phyloP scores from a whole-genome alignment of 1,140 invertebrate species.

The Luehdorfia chinensis region DNA sequence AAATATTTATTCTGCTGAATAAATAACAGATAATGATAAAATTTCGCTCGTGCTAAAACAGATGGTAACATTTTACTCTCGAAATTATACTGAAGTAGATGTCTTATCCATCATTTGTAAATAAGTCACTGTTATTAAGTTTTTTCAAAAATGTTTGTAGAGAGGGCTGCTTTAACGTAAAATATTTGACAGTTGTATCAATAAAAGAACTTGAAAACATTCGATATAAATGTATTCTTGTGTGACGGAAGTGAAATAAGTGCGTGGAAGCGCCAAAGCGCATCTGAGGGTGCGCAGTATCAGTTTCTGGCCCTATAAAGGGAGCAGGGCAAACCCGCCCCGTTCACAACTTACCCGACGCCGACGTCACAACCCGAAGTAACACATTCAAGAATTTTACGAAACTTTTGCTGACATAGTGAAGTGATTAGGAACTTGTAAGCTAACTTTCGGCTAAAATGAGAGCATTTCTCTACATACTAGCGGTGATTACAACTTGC shows the following conservation, averaged over 20 bases:
- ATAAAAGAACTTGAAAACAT: too few relatives aligned
- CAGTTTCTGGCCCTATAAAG: constrained; percentile 52
- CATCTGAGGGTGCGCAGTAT: constrained; percentile 60
- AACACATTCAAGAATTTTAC: constrained; percentile 6
- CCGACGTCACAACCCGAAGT: constrained; percentile 32
- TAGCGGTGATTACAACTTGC: constrained; percentile 37
- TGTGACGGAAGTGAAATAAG: too few relatives aligned
- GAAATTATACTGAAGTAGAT: too few relatives aligned
- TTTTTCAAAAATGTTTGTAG: too few relatives aligned
- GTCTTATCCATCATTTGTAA: too few relatives aligned
- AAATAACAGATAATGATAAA: constrained; percentile 44
- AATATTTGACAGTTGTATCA: too few relatives aligned
- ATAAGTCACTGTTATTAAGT: too few relatives aligned
- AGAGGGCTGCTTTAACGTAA: too few relatives aligned
- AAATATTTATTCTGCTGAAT: constrained; percentile 27
- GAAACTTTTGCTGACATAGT: constrained; percentile 24
- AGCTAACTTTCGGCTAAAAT: constrained; percentile 31
- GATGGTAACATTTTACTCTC: constrained; percentile 43
- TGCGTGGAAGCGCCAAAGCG: constrained; percentile 33
- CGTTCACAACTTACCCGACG: constrained; percentile 57
- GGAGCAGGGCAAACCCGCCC: constrained; percentile 39
- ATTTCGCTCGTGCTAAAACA: constrained; percentile 44
- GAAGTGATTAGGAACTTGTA: constrained; percentile 16
- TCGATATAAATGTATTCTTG: too few relatives aligned
- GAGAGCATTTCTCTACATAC: constrained; percentile 42